Conservation (phyloP, 2,113 vertebrate genomes). For the Ibidorhyncha struthersii region DNA sequence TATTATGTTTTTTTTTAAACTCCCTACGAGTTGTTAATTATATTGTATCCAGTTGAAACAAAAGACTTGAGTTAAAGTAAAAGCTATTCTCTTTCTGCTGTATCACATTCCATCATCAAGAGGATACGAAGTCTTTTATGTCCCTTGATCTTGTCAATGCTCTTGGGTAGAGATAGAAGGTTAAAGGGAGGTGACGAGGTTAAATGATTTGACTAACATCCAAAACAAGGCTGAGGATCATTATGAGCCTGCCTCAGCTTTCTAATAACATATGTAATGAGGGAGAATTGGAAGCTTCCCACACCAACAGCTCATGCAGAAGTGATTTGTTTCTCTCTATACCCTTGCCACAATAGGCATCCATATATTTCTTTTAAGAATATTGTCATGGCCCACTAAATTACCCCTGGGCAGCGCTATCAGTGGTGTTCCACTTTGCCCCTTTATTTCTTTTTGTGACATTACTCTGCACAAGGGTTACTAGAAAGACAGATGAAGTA, state of each 20-base stretch:
- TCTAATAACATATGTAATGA: constrained; percentile 48
- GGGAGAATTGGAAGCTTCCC: constrained; percentile 17
- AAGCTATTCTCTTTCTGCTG: neutral
- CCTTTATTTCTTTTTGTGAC: constrained; percentile 65
- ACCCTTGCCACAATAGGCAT: neutral
- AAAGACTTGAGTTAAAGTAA: neutral
- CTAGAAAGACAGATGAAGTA: constrained; percentile 61
- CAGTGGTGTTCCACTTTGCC: constrained; percentile 55
- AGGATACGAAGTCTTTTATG: constrained; percentile 22
- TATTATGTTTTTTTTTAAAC: neutral
- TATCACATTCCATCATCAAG: constrained; percentile 1
- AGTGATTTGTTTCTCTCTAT: constrained; percentile 60
- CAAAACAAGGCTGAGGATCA: constrained; percentile 29
- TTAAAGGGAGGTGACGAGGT: constrained; percentile 57
- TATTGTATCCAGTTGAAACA: neutral
- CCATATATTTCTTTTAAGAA: constrained; percentile 56
- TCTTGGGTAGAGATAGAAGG: constrained; percentile 14
- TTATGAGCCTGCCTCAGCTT: constrained; percentile 20
- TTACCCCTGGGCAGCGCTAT: constrained; percentile 57
- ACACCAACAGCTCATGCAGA: constrained; percentile 1
- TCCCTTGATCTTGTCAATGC: neutral
- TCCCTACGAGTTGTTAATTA: neutral
- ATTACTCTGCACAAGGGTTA: constrained; percentile 55
- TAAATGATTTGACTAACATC: constrained; percentile 66
- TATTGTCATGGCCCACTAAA: constrained; percentile 49